Conservation (phyloP, 2,797 vertebrate genomes). For the Melanotaenia pygmaea region DNA sequence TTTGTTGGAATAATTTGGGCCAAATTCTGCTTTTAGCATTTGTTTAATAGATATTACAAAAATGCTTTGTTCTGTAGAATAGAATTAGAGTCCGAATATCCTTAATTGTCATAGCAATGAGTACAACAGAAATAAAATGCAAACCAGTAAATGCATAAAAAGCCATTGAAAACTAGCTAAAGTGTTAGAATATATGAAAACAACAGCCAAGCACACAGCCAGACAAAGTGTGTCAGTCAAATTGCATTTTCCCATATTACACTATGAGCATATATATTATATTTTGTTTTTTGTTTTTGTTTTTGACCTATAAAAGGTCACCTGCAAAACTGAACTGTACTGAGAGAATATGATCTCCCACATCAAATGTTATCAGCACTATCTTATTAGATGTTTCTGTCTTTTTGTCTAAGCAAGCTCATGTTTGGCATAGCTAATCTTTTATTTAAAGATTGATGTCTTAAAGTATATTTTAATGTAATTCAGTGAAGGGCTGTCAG, state of each 20-base stretch:
- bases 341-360: not conserved
- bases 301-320: not conserved
- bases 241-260: too few relatives aligned
- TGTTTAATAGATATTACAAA: not conserved
- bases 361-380: too few relatives aligned
- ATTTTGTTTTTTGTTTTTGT: too few relatives aligned
- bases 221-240: too few relatives aligned
- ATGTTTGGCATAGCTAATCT: not conserved
- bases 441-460: not conserved
- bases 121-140: too few relatives aligned
- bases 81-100: not conserved
- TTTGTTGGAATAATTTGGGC: not conserved
- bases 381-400: not conserved
- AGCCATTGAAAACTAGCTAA: too few relatives aligned
- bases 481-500: too few relatives aligned
- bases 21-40: not conserved
- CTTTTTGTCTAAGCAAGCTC: not conserved
- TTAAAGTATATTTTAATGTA: not conserved
- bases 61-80: not conserved
- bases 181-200: too few relatives aligned
- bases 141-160: not conserved
- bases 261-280: too few relatives aligned
- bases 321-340: not conserved
- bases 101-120: not conserved
- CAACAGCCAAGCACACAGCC: too few relatives aligned